Conservation (phyloP, 2,888 invertebrate genomes). For the Phortica okadai region DNA sequence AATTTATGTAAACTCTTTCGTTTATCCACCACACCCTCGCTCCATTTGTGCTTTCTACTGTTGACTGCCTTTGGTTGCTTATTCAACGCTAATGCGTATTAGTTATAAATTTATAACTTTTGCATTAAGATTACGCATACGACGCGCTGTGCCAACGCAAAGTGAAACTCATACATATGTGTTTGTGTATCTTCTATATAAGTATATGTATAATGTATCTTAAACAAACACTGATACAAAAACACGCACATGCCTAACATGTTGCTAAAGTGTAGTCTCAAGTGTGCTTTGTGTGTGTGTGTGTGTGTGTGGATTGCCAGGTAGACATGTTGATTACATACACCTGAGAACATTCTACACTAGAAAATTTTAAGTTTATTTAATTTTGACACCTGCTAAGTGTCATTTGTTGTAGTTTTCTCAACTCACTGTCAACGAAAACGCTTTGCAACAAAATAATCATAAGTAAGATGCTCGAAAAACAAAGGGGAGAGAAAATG, state of each 20-base stretch:
- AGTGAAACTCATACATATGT: background rate
- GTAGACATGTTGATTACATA: background rate
- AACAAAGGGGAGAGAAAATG: conserved; percentile 49
- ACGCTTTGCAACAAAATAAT: conserved; percentile 61
- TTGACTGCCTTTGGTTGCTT: no score
- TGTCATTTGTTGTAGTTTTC: conserved; percentile 31
- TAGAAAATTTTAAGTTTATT: conserved; percentile 42
- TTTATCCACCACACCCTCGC: background rate
- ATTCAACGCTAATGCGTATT: conserved; percentile 52
- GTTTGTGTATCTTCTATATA: background rate
- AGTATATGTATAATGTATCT: no score
- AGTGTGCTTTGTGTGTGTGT: background rate
- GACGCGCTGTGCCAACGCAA: conserved; percentile 20
- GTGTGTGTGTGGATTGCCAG: background rate
- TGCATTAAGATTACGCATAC: conserved; percentile 49
- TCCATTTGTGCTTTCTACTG: background rate
- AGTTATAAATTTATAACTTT: conserved; percentile 63
- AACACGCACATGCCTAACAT: background rate
- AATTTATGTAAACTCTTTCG: conserved; percentile 57
- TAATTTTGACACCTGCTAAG: conserved; percentile 38
- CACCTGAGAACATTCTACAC: background rate
- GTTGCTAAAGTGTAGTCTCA: background rate
- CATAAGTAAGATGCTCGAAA: conserved; percentile 56
- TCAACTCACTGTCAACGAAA: conserved; percentile 36
- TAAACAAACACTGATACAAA: no score